A percentile compares a stretch with the other conserved stretches of the same genome.
These are phyloP conservation scores for Cheirogaleus major DNA, from an alignment of 2,797 vertebrate species.

Conservation along the genomic window DNA sequence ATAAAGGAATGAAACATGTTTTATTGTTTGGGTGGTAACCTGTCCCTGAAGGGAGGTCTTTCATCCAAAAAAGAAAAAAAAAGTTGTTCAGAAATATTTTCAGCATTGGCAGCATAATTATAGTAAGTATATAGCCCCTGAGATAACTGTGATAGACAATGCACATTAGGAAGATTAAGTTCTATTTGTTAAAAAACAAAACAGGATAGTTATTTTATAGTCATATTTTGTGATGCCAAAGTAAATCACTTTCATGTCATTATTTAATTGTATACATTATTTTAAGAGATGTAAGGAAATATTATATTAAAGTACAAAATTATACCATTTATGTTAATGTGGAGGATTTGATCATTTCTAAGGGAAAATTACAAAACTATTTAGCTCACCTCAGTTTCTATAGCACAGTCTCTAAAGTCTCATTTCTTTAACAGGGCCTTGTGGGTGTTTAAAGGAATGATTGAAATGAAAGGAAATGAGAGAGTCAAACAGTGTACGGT, in stretches of 20 bases:
- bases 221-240: slow-evolving; percentile 27
- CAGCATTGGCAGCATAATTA: slow-evolving; percentile 51
- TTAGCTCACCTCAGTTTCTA: slow-evolving; percentile 66
- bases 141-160: slow-evolving; percentile 56
- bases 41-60: slow-evolving; percentile 53
- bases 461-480: slow-evolving; percentile 79
- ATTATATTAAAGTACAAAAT: slow-evolving; percentile 57
- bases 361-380: slow-evolving; percentile 68
- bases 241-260: slow-evolving; percentile 59
- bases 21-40: slow-evolving; percentile 43
- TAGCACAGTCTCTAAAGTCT: slow-evolving; percentile 60
- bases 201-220: slow-evolving; percentile 38
- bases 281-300: slow-evolving; percentile 71
- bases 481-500: slow-evolving; percentile 69
- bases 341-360: slow-evolving; percentile 68
- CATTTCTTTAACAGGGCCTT: slow-evolving; percentile 73
- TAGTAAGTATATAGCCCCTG: neutral
- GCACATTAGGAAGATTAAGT: slow-evolving; percentile 55
- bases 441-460: slow-evolving; percentile 75
- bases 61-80: neutral
- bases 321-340: slow-evolving; percentile 27
- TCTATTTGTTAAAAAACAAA: slow-evolving; percentile 58
- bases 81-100: slow-evolving; percentile 37
- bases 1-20: slow-evolving; percentile 51
- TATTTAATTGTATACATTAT: slow-evolving; percentile 68